These are phyloP conservation scores for Trichomycterus rosablanca DNA, from an alignment of 2,113 vertebrate genomes.

Conservation along the genomic window DNA sequence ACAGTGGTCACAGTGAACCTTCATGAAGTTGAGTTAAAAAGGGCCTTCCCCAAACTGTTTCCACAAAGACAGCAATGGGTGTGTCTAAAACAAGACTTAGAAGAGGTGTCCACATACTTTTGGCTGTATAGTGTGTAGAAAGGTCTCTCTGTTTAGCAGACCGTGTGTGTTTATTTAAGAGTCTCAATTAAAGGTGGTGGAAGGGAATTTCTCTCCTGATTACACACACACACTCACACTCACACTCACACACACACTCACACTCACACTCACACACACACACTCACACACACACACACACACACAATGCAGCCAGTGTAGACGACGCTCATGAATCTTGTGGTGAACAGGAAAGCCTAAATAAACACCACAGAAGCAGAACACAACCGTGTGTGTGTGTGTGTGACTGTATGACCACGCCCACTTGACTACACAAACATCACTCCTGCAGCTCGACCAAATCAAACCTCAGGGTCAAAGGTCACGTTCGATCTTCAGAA, in stretches of 20 bases:
- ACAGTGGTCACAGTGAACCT: too few relatives aligned
- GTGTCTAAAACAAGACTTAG: too few relatives aligned
- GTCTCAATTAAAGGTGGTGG: slow-evolving; percentile 35
- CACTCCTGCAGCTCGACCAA: too few relatives aligned
- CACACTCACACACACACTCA: slow-evolving; percentile 7
- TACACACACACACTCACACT: slow-evolving; percentile 29
- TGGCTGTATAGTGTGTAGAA: slow-evolving; percentile 22
- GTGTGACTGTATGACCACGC: too few relatives aligned
- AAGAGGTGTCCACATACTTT: too few relatives aligned
- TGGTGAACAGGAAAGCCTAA: slow-evolving; percentile 43
- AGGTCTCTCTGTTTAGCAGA: slow-evolving; percentile 31
- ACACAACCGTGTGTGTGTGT: too few relatives aligned
- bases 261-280: slow-evolving; percentile 29
- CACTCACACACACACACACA: neutral
- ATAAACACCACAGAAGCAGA: slow-evolving; percentile 38
- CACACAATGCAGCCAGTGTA: slow-evolving; percentile 41
- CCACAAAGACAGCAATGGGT: too few relatives aligned
- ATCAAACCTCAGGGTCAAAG: too few relatives aligned
- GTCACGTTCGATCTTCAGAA: too few relatives aligned
- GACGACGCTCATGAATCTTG: slow-evolving; percentile 20
- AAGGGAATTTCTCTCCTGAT: slow-evolving; percentile 37
- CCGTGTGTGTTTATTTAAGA: slow-evolving; percentile 42
- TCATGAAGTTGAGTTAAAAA: too few relatives aligned
- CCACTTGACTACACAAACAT: too few relatives aligned
- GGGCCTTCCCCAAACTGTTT: too few relatives aligned